These are phyloP conservation scores for Camponotus floridanus DNA, from an alignment of 1,140 invertebrate genomes.

Conservation along the genomic window DNA sequence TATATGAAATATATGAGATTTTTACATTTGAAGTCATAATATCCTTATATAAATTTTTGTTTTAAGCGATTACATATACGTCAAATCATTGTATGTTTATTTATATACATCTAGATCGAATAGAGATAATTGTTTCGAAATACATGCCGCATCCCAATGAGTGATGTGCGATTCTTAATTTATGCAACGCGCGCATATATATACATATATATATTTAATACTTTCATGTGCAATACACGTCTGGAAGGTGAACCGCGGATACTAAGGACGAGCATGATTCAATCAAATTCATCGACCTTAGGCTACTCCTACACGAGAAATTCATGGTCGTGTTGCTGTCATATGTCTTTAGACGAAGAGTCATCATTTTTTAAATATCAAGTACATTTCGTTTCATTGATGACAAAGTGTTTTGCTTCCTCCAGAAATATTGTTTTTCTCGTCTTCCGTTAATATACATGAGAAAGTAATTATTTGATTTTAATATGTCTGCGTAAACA, in stretches of 20 bases:
- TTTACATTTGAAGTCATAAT: neutral
- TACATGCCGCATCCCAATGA: neutral
- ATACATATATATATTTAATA: neutral
- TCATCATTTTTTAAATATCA: slow-evolving; percentile 4
- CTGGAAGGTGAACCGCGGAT: slow-evolving; percentile 48
- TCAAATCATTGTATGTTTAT: neutral
- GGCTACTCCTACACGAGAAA: slow-evolving; percentile 27
- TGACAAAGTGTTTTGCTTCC: neutral
- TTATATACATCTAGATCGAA: neutral
- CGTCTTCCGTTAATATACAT: neutral
- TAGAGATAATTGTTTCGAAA: slow-evolving; percentile 9
- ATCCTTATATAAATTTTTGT: neutral
- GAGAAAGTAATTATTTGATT: slow-evolving; percentile 13
- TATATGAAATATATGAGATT: neutral
- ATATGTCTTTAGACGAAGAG: neutral
- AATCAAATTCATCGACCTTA: slow-evolving; percentile 53
- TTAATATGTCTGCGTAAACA: slow-evolving; percentile 13
- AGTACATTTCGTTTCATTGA: neutral
- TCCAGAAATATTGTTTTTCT: neutral
- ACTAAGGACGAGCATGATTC: slow-evolving; percentile 51
- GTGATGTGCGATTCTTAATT: slow-evolving; percentile 40
- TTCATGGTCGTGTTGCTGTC: slow-evolving; percentile 26
- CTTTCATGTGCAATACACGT: neutral
- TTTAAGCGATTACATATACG: neutral
- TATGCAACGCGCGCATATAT: neutral